These are phyloP conservation scores for Drosophila nigrodunni DNA, from an alignment of 1,140 invertebrate genomes.

Conservation along the genomic window DNA sequence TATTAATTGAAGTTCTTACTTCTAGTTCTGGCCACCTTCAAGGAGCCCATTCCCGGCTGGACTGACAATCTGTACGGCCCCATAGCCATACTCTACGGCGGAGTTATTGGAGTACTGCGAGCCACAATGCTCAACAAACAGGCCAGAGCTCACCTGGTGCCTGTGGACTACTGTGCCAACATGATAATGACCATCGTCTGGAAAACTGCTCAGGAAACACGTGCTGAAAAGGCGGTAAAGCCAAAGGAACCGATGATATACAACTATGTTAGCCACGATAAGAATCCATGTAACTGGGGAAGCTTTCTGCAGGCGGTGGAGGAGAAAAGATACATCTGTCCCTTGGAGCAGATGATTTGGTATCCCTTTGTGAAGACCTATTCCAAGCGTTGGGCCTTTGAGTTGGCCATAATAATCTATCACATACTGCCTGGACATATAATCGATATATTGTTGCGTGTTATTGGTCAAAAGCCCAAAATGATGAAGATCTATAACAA, in stretches of 20 bases:
- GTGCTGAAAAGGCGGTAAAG: neutral
- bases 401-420: constrained; percentile 85
- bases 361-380: constrained; percentile 84
- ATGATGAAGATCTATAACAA: constrained; percentile 89
- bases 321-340: constrained; percentile 69
- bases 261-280: constrained; percentile 88
- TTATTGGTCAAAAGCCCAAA: constrained; percentile 78
- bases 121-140: constrained; percentile 80
- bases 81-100: constrained; percentile 89
- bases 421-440: constrained; percentile 87
- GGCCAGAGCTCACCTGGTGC: constrained; percentile 88
- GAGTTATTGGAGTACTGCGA: constrained; percentile 90
- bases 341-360: constrained; percentile 85
- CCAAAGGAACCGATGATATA: constrained; percentile 85
- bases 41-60: constrained; percentile 91
- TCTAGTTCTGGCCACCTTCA: constrained; percentile 91
- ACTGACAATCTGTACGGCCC: constrained; percentile 97
- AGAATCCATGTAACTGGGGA: constrained; percentile 88
- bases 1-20: constrained; percentile 2
- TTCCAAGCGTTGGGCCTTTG: constrained; percentile 80
- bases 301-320: constrained; percentile 84
- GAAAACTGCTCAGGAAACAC: constrained; percentile 43
- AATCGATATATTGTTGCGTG: constrained; percentile 85
- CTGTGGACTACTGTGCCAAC: constrained; percentile 92
- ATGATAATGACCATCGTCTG: constrained; percentile 90